Evolutionary conservation across 1,140 invertebrate species (phyloP).

Genomic region (Zaprionus kolodkinae): DNA sequence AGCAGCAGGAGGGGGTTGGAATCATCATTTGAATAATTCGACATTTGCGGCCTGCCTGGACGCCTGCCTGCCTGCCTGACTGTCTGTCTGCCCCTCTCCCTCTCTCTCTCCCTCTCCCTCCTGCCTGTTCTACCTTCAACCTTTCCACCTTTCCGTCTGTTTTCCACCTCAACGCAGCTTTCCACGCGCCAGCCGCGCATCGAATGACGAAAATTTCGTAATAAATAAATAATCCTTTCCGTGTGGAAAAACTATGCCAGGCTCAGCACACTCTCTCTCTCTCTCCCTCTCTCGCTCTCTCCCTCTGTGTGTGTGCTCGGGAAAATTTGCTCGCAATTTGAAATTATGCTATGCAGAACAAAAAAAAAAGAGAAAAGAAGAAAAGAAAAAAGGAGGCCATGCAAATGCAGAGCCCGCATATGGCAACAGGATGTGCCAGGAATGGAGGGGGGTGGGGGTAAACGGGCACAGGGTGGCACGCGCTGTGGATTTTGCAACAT

Average conservation of each 20-base stretch:
- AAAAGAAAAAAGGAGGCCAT: constrained; percentile 66
- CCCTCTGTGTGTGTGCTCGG: constrained; percentile 51
- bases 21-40: constrained; percentile 82
- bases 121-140: constrained; percentile 35
- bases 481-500: constrained; percentile 47
- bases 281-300: background rate
- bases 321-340: constrained; percentile 79
- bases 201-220: constrained; percentile 82
- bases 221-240: constrained; percentile 81
- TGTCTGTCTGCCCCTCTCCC: background rate
- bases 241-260: constrained; percentile 46
- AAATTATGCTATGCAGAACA: constrained; percentile 57
- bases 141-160: constrained; percentile 29
- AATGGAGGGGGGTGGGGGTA: too few species aligned
- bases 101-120: constrained; percentile 12
- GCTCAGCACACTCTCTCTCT: constrained; percentile 10
- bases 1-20: constrained; percentile 60
- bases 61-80: constrained; percentile 1
- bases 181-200: constrained; percentile 74
- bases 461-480: constrained; percentile 15
- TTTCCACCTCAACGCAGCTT: constrained; percentile 51
- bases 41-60: constrained; percentile 69
- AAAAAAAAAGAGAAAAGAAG: too few species aligned
- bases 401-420: constrained; percentile 67
- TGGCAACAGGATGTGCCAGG: constrained; percentile 53